Evolutionary conservation across 1,140 invertebrate species (phyloP), one percentile per base, ranked within the genome.

Genomic region (Drosophila auraria): DNA sequence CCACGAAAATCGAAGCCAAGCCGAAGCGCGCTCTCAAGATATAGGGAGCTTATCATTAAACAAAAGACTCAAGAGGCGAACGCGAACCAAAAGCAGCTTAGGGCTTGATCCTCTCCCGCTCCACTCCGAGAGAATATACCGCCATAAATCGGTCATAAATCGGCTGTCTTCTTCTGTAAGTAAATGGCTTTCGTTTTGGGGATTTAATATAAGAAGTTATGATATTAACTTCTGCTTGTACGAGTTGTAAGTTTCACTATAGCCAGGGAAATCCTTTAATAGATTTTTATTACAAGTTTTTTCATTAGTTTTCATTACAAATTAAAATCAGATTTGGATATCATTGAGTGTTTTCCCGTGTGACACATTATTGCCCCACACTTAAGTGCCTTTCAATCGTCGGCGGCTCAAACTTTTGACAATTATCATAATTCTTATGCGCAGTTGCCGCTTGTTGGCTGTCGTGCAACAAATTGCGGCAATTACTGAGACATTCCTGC

Each of bases 381-480:
- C 14, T 25, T 23, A 17, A 23, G 14, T 42, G 27, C 2, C 17
- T 50, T 2, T 1, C 11, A 50, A 17, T 53, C 8, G 30, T 53
- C 65, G 17, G 15, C 36, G 36, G 56, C 50, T 62, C 17, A 49
- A 70, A 38, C 49, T 42, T 40, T 64, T 81, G 68, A 74, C 74
- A 84, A 84, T 84, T 84, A 84, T 84, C 49, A 84, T 84, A 84
- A 84, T 84, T 80, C 70, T 68, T 72, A 23, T 51, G 49, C 33
- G 47, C 27, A 56, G 51, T 45, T 71, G 50, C 74, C n/a, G 53
- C 53, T 38, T 36, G 53, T 23, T 56, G 33, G 38, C 59, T 81
- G 61, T 82, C 80, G 73, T 82, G 66, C 73, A 78, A 53, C 83
- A 76, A 87, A 82, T 87, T 87, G 74, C 81, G 53, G 59, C 79